Conservation (phyloP, 2,888 invertebrate species). For the Ischnus inquisitorius region DNA sequence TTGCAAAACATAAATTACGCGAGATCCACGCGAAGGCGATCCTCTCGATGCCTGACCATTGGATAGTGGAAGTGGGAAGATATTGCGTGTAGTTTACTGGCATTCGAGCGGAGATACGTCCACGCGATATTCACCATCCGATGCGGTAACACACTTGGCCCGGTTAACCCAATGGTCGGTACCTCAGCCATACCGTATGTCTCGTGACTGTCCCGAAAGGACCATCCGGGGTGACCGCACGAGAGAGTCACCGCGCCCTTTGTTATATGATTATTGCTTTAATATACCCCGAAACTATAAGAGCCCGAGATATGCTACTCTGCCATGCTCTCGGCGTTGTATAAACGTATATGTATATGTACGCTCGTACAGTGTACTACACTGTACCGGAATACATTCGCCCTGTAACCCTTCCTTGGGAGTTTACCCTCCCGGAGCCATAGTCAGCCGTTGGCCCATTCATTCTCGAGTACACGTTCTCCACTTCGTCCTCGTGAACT, state of each 20-base stretch:
- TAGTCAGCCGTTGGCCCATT: conserved; percentile 71
- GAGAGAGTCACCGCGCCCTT: conserved; percentile 74
- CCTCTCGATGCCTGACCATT: neutral
- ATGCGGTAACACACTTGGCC: conserved; percentile 38
- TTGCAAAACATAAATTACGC: conserved; percentile 7
- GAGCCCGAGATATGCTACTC: conserved; percentile 58
- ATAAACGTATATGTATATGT: conserved; percentile 13
- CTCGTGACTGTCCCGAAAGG: conserved; percentile 77
- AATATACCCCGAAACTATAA: conserved; percentile 73
- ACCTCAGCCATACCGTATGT: conserved; percentile 27
- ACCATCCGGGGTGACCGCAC: conserved; percentile 80
- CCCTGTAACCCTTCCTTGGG: conserved; percentile 57
- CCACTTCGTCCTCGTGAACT: conserved; percentile 70
- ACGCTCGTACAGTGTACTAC: conserved; percentile 26
- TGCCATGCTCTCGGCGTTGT: conserved; percentile 36
- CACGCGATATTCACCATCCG: conserved; percentile 19
- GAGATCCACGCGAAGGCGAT: neutral
- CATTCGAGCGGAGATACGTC: neutral
- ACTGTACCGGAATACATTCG: conserved; percentile 36
- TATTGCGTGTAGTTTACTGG: neutral
- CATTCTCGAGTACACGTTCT: conserved; percentile 70
- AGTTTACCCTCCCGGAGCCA: conserved; percentile 67
- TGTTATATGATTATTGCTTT: conserved; percentile 84
- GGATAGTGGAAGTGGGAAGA: neutral
- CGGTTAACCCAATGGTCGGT: conserved; percentile 35